Conservation (phyloP, 2,113 vertebrate genomes). For the Crotalus viridis region DNA sequence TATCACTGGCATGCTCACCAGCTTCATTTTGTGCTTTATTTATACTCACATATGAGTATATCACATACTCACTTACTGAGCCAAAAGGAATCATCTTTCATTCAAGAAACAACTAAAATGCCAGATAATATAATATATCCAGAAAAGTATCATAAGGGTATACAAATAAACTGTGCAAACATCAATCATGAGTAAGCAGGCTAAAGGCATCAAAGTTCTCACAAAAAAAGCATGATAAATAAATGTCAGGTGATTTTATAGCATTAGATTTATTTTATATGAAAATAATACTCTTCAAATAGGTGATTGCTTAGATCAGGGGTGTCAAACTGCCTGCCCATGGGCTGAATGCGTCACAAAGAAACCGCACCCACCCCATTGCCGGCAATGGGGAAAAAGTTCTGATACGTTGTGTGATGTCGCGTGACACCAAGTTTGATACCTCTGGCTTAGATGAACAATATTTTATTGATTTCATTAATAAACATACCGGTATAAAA, state of each 20-base stretch:
- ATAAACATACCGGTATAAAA: neutral
- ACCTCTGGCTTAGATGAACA: neutral
- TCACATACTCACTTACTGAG: neutral
- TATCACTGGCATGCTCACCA: neutral
- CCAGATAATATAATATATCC: neutral
- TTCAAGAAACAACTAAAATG: neutral
- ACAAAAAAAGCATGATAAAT: neutral
- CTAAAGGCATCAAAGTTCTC: neutral
- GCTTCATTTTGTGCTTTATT: neutral
- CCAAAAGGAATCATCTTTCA: neutral
- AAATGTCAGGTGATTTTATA: neutral
- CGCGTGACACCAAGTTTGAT: no score
- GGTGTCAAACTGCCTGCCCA: no score
- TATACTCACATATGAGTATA: neutral
- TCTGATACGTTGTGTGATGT: no score
- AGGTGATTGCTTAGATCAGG: neutral
- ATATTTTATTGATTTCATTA: neutral
- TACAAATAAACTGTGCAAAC: neutral
- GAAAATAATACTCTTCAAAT: neutral
- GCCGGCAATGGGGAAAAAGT: no score
- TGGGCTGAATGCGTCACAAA: no score
- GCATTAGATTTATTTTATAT: neutral
- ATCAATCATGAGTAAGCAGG: neutral
- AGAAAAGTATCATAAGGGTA: neutral
- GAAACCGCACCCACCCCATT: no score